Percentiles rank a stretch among this genome's conserved stretches.
Conservation (phyloP, 2,888 invertebrate species). For the Dusona sp. region DNA sequence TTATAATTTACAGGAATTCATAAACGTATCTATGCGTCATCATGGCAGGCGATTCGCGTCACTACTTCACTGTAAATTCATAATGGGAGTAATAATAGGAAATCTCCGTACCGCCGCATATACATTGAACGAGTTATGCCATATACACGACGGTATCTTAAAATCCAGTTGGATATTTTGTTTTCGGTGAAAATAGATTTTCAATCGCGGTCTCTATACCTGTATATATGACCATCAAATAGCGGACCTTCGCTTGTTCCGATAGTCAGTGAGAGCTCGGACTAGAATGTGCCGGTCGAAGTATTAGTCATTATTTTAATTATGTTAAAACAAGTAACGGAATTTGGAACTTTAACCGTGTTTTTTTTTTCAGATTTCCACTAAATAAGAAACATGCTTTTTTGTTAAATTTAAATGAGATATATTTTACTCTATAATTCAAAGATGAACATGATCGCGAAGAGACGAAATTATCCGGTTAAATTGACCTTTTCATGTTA, state of each 20-base stretch:
- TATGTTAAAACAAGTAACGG: not conserved
- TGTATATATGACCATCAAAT: not conserved
- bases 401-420: not conserved
- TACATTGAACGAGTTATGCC: constrained; percentile 4
- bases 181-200: constrained; percentile 10
- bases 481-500: constrained; percentile 24
- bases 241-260: not conserved
- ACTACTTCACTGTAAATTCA: constrained; percentile 7
- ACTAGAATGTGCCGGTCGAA: not conserved
- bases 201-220: not conserved
- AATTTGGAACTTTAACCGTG: not conserved
- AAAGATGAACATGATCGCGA: not conserved
- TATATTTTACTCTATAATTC: not conserved
- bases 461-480: constrained; percentile 10
- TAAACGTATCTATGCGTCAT: not conserved
- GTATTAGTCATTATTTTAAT: not conserved
- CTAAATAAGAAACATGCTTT: not conserved
- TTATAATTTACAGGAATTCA: not conserved
- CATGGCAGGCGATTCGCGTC: not conserved
- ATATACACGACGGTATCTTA: not conserved
- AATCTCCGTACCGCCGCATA: not conserved
- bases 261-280: not conserved
- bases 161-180: constrained; percentile 22
- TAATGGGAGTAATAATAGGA: not conserved
- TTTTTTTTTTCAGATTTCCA: not conserved